These are phyloP conservation scores for Stenoptilia bipunctidactyla DNA, from an alignment of 2,888 invertebrate genomes.

Conservation along the genomic window DNA sequence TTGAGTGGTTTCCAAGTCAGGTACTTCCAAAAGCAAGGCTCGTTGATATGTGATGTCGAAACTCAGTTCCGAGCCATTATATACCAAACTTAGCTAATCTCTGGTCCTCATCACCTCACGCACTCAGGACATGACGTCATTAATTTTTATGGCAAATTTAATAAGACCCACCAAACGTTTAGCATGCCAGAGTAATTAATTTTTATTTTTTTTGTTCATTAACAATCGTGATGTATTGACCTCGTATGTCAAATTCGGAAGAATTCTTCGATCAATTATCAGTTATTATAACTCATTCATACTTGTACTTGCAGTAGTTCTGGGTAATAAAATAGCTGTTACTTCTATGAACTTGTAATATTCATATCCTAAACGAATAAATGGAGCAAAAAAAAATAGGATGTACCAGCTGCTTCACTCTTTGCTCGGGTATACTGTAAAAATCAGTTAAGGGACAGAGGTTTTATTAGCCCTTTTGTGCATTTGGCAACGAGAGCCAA, in stretches of 20 bases:
- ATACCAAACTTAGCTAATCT: slow-evolving; percentile 36
- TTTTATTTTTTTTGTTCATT: slow-evolving; percentile 26
- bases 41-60: slow-evolving; percentile 25
- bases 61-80: slow-evolving; percentile 42
- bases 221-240: slow-evolving; percentile 32
- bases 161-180: slow-evolving; percentile 34
- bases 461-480: no score
- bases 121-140: slow-evolving; percentile 44
- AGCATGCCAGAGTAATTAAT: slow-evolving; percentile 44
- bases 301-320: no score
- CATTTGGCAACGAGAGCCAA: no score
- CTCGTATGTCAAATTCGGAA: slow-evolving; percentile 39
- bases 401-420: no score
- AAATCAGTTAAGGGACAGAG: no score
- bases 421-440: no score
- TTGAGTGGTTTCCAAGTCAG: slow-evolving; percentile 5
- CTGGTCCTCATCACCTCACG: slow-evolving; percentile 43
- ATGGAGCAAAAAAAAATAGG: no score
- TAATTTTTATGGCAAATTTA: slow-evolving; percentile 24
- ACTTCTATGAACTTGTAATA: no score
- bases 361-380: no score
- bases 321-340: no score
- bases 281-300: no score
- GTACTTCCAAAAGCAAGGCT: slow-evolving; percentile 27
- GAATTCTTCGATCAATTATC: slow-evolving; percentile 23